Evolutionary conservation across 2,797 vertebrate genomes (phyloP).

Genomic region (Hafferia zeledoni): DNA sequence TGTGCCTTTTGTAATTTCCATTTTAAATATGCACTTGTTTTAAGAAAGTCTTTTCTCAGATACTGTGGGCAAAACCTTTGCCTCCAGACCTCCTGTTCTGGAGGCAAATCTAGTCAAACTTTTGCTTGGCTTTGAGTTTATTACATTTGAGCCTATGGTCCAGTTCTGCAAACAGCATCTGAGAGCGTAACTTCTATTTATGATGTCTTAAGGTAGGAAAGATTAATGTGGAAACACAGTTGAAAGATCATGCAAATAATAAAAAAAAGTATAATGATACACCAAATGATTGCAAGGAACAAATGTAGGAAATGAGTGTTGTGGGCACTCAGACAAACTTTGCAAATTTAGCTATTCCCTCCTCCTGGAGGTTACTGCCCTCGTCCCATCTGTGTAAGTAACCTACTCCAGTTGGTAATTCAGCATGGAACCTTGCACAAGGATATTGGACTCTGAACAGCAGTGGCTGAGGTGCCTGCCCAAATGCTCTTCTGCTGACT

Average conservation of each 20-base stretch:
- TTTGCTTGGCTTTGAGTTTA: neutral
- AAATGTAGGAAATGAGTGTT: neutral
- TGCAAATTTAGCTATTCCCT: neutral
- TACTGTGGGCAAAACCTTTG: neutral
- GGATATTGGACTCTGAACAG: neutral
- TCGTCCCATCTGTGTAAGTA: rapidly evolving
- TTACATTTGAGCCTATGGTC: neutral
- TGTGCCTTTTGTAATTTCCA: neutral
- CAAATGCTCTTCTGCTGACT: neutral
- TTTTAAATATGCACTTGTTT: neutral
- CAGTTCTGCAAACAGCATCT: neutral
- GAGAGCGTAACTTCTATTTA: neutral
- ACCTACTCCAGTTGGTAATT: neutral
- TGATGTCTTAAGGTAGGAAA: neutral
- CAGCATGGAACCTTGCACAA: neutral
- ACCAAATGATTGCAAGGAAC: neutral
- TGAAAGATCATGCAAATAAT: neutral
- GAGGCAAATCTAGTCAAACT: neutral
- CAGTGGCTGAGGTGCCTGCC: neutral
- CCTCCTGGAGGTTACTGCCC: neutral
- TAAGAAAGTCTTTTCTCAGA: neutral
- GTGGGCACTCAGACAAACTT: neutral
- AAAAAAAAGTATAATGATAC: neutral
- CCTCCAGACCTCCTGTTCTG: neutral
- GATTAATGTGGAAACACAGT: neutral